These are phyloP conservation scores for Acromyrmex echinatior DNA, from an alignment of 1,140 invertebrate species.

Conservation along the genomic window DNA sequence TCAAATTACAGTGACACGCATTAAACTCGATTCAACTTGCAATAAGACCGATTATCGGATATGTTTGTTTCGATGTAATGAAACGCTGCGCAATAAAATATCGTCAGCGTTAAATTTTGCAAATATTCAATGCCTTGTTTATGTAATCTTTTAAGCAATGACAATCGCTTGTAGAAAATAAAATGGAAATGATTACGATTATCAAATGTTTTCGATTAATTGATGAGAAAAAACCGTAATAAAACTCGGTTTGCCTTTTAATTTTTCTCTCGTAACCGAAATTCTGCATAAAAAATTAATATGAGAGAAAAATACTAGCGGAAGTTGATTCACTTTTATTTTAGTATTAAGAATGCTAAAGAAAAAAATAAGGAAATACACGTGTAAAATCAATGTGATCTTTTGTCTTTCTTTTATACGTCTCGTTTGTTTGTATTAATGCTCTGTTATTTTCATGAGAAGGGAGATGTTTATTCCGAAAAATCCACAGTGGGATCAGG, in stretches of 20 bases:
- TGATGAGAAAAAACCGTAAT: background rate
- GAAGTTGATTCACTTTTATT: background rate
- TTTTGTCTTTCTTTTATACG: background rate
- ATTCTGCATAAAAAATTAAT: background rate
- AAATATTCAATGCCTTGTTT: background rate
- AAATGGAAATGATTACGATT: background rate
- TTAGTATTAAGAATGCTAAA: background rate
- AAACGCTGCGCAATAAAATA: slow-evolving; percentile 38
- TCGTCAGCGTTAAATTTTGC: slow-evolving; percentile 11
- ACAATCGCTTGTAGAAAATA: background rate
- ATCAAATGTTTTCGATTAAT: slow-evolving; percentile 11
- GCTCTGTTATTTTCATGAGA: background rate
- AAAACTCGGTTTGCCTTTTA: slow-evolving; percentile 15
- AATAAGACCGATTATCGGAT: slow-evolving; percentile 30
- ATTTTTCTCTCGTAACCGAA: background rate
- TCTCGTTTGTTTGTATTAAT: slow-evolving; percentile 1
- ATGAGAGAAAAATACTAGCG: background rate
- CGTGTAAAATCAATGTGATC: background rate
- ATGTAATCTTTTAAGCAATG: background rate
- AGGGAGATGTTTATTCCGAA: background rate
- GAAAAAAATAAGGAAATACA: background rate
- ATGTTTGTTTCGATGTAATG: slow-evolving; percentile 31
- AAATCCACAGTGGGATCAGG: background rate
- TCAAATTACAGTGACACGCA: slow-evolving; percentile 16
- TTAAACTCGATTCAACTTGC: background rate